Evolutionary conservation across 2,888 invertebrate genomes (phyloP).

Genomic region (Megalurothrips usitatus): DNA sequence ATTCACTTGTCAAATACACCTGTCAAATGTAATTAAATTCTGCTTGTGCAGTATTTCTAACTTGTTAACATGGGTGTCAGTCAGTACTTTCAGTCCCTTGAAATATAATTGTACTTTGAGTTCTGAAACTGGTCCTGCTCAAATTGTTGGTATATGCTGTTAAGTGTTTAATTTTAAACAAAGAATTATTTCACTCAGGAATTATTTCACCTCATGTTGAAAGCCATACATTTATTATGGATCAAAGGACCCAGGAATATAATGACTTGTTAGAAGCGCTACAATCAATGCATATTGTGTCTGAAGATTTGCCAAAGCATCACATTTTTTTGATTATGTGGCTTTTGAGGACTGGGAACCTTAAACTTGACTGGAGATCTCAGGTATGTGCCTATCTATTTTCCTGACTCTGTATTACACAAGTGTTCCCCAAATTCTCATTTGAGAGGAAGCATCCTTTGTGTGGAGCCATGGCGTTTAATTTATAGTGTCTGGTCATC

Average conservation of each 20-base stretch:
- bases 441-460: neutral
- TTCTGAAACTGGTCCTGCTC: too few relatives aligned
- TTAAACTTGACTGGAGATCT: constrained; percentile 51
- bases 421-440: too few relatives aligned
- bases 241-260: constrained; percentile 52
- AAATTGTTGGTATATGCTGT: too few relatives aligned
- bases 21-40: too few relatives aligned
- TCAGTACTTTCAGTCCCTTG: too few relatives aligned
- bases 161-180: too few relatives aligned
- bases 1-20: too few relatives aligned
- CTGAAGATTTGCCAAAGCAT: constrained; percentile 60
- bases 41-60: too few relatives aligned
- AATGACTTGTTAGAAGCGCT: constrained; percentile 68
- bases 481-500: neutral
- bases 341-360: constrained; percentile 68
- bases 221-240: neutral
- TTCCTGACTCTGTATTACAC: neutral
- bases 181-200: neutral
- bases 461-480: neutral
- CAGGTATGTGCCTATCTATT: constrained; percentile 45
- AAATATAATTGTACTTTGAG: too few relatives aligned
- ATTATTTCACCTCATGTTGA: constrained; percentile 6
- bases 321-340: constrained; percentile 74
- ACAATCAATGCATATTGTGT: constrained; percentile 61
- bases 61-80: too few relatives aligned